Percentiles rank a stretch among this genome's conserved stretches.
Conservation (phyloP, 2,888 invertebrate genomes). For the Trichopoda pennipes region DNA sequence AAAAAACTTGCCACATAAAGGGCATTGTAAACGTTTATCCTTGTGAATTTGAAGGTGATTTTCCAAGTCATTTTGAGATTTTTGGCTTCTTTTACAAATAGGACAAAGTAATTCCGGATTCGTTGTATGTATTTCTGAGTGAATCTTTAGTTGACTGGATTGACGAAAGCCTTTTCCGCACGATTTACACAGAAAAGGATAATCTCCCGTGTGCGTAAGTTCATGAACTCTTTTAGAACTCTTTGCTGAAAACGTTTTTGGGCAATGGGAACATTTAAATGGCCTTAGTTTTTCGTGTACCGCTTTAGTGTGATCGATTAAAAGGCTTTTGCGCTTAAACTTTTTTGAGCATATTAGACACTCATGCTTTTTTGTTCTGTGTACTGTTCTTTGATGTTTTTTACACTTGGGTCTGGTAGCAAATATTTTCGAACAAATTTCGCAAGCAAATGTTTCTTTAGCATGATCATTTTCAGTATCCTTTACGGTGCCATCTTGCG, state of each 20-base stretch:
- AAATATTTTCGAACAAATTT: constrained; percentile 41
- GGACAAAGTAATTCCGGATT: constrained; percentile 59
- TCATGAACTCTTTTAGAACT: constrained; percentile 60
- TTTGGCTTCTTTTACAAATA: constrained; percentile 63
- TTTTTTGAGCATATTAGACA: constrained; percentile 54
- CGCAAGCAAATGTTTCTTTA: constrained; percentile 28
- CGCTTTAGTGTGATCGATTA: constrained; percentile 51
- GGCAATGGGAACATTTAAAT: constrained; percentile 61
- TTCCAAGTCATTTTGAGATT: constrained; percentile 42
- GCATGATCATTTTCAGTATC: not conserved
- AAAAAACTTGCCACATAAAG: constrained; percentile 62
- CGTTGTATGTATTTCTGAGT: constrained; percentile 61
- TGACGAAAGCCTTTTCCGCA: constrained; percentile 61
- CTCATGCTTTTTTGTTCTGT: constrained; percentile 5
- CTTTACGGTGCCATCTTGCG: not conserved
- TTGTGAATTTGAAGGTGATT: constrained; percentile 55
- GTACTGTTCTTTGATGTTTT: constrained; percentile 49
- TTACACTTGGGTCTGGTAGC: constrained; percentile 9
- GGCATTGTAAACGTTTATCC: constrained; percentile 59
- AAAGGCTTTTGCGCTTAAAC: constrained; percentile 62
- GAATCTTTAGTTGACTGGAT: constrained; percentile 44
- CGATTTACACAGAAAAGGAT: constrained; percentile 55
- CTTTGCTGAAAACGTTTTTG: constrained; percentile 48
- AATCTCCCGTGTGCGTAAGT: constrained; percentile 57
- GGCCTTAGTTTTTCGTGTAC: constrained; percentile 64